Evolutionary conservation across 2,113 vertebrate species (phyloP).

Genomic region (Callocephalon fimbriatum): DNA sequence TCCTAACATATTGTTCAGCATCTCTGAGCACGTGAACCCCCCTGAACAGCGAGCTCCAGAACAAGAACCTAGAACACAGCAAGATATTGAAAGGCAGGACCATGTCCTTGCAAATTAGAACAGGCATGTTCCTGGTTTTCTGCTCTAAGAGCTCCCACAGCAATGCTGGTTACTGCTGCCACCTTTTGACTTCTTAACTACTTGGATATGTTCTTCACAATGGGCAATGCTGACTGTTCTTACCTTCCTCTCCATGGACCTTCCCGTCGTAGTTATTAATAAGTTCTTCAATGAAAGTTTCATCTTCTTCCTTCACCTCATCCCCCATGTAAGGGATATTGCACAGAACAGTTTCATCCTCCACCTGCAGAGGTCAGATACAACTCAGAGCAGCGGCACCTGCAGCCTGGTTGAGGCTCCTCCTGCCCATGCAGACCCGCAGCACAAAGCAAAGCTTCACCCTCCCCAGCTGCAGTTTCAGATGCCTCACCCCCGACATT

Average conservation of each 20-base stretch:
- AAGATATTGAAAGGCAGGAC: neutral
- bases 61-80: neutral
- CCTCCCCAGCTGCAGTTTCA: neutral
- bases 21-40: neutral
- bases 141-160: neutral
- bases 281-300: constrained; percentile 96
- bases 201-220: neutral
- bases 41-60: neutral
- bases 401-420: neutral
- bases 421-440: fast-evolving
- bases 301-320: constrained; percentile 95
- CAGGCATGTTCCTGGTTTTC: neutral
- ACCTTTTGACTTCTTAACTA: constrained; percentile 1
- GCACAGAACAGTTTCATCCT: constrained; percentile 96
- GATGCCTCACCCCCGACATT: neutral
- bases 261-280: constrained; percentile 98
- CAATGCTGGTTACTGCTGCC: constrained; percentile 34
- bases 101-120: neutral
- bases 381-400: neutral
- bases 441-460: neutral
- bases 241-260: constrained; percentile 97
- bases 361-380: constrained; percentile 82
- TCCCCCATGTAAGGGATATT: constrained; percentile 99
- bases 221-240: neutral
- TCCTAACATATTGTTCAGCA: neutral